Evolutionary conservation across 2,113 vertebrate genomes (phyloP), one percentile per base, ranked within the genome.

Genomic region (Halichoeres trimaculatus): DNA sequence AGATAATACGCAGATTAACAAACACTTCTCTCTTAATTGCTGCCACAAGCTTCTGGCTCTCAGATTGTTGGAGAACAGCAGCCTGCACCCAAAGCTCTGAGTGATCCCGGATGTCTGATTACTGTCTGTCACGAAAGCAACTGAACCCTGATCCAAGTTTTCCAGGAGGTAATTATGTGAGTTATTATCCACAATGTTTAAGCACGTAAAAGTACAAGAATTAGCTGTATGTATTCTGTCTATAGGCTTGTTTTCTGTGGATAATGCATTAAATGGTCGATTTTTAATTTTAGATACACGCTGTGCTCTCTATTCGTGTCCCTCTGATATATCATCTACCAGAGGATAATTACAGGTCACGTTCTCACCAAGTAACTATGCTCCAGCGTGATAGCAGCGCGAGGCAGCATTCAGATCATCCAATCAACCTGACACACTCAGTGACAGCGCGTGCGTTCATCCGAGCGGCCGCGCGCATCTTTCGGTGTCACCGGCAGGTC

Each of bases 61-160:
- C 7, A 58, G 10, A 24, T 51, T 50, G 69, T 19, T 61, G 50
- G 4, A 55, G 34, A 62, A 70, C 78, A 76, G 84, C 74, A 79
- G 69, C 72, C 70, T 66, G 22, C 72, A 83, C 35, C 51, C 65
- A 58, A 20, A 71, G 65, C 74, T 41, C 56, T 59, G 50, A 34
- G 40, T 59, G 48, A 55, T 59, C n/a, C 2, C 53, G 34, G 0
- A 47, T 53, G 62, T 56, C 58, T 70, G 73, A 72, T 78, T 59
- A 65, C 53, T 38, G 76, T 72, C 80, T 74, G 85, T 85, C 85
- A 88, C 76, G 78, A 79, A 75, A 45, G 58, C 20, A 23, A 45
- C 55, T n/a, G 12, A 41, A 66, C 16, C 47, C 56, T 45, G 53
- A 69, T 60, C 61, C 77, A 86, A 88, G 77, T 88, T 85, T 59